Percentiles rank a stretch among this genome's conserved stretches.
Conservation (phyloP, 1,140 invertebrate species). For the Temnothorax nylanderi region DNA sequence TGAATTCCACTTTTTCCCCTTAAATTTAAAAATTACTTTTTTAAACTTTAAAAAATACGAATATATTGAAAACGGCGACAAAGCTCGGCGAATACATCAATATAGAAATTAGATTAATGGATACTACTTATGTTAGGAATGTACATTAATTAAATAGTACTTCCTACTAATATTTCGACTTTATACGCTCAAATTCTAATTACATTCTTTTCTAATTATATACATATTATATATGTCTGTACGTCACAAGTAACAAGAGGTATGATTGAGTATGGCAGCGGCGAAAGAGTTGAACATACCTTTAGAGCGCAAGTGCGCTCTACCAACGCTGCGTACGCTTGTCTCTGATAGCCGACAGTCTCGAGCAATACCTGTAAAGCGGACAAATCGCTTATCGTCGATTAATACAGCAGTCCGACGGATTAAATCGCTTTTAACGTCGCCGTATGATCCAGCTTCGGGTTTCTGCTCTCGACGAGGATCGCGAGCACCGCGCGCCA, state of each 20-base stretch:
- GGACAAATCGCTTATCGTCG: constrained; percentile 51
- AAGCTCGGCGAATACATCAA: too few species aligned
- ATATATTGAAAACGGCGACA: neutral
- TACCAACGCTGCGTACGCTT: neutral
- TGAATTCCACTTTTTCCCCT: neutral
- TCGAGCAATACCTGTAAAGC: constrained; percentile 26
- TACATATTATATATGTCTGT: neutral
- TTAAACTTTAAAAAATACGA: neutral
- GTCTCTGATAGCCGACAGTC: neutral
- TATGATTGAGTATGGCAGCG: neutral
- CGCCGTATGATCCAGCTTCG: constrained; percentile 7
- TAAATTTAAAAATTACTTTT: neutral
- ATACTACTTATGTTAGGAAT: neutral
- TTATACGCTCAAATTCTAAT: neutral
- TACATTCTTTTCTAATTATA: neutral
- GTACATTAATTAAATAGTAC: neutral
- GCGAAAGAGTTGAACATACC: neutral
- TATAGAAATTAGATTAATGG: neutral
- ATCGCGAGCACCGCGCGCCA: constrained; percentile 23
- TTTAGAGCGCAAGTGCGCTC: neutral
- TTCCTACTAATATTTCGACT: neutral
- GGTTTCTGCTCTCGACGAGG: neutral
- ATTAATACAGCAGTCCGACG: constrained; percentile 39
- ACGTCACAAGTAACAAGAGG: neutral
- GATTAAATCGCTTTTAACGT: constrained; percentile 59